These are phyloP conservation scores for Catocala nupta DNA, from an alignment of 2,888 invertebrate species.

Conservation along the genomic window DNA sequence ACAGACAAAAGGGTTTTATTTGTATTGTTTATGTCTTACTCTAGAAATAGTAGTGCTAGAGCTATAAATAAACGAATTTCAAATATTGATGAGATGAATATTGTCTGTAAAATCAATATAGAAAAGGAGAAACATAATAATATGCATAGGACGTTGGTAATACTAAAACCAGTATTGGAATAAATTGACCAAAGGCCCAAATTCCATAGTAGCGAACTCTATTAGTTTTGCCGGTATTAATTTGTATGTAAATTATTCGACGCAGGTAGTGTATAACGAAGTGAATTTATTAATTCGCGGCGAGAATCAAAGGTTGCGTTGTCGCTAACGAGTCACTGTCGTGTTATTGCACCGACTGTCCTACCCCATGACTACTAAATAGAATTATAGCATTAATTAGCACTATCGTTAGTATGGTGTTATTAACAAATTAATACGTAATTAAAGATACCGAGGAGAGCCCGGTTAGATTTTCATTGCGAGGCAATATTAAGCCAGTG, in stretches of 20 bases:
- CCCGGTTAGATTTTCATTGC: too few species aligned
- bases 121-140: too few species aligned
- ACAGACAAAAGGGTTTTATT: too few species aligned
- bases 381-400: slow-evolving; percentile 23
- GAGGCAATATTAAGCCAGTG: too few species aligned
- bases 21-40: too few species aligned
- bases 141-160: slow-evolving; percentile 22
- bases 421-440: too few species aligned
- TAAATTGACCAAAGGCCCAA: slow-evolving; percentile 50
- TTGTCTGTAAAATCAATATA: too few species aligned
- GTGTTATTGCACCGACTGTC: slow-evolving; percentile 19
- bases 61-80: too few species aligned
- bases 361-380: too few species aligned
- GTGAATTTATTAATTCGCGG: slow-evolving; percentile 52
- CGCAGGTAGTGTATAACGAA: slow-evolving; percentile 62
- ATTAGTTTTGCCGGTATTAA: slow-evolving; percentile 80
- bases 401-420: not conserved
- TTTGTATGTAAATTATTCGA: slow-evolving; percentile 80
- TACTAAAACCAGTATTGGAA: slow-evolving; percentile 19
- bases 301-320: slow-evolving; percentile 35
- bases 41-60: too few species aligned
- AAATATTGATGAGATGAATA: too few species aligned
- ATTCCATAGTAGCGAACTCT: slow-evolving; percentile 59
- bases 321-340: slow-evolving; percentile 36
- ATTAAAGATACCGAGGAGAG: too few species aligned